These are phyloP conservation scores for Vicugna pacos DNA, from an alignment of 2,113 vertebrate species.

Conservation along the genomic window DNA sequence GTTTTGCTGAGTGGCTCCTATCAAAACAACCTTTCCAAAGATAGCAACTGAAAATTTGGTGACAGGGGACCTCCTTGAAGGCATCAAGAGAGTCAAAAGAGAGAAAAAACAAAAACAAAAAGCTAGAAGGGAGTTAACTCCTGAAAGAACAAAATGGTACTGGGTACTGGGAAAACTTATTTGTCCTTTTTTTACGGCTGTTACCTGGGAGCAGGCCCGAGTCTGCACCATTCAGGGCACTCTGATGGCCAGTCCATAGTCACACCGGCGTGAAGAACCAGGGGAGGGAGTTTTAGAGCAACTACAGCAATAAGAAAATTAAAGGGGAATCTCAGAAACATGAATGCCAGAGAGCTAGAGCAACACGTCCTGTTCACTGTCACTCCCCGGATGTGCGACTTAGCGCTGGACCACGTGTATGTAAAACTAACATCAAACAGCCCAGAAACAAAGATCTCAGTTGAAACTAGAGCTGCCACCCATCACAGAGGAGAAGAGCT, in stretches of 20 bases:
- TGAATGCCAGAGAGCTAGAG: neutral
- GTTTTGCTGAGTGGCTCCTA: slow-evolving; percentile 21
- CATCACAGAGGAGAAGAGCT: neutral
- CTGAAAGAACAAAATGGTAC: neutral
- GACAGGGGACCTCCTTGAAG: neutral
- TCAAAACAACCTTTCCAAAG: neutral
- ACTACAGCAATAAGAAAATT: neutral
- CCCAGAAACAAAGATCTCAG: neutral
- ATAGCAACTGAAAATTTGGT: neutral
- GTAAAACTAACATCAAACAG: neutral
- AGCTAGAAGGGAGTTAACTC: neutral
- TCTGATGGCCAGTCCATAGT: neutral
- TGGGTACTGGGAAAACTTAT: neutral
- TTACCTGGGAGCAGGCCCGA: neutral
- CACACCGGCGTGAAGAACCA: neutral
- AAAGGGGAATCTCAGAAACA: neutral
- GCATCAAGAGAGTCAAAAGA: neutral
- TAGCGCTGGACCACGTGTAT: rapidly evolving
- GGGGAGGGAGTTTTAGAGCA: neutral
- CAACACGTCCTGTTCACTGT: neutral
- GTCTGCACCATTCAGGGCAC: rapidly evolving
- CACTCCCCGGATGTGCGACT: neutral
- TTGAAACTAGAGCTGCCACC: neutral
- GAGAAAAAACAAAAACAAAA: neutral
- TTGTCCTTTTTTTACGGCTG: neutral